Conservation (phyloP, 1,140 invertebrate genomes). For the Spodoptera litura region DNA sequence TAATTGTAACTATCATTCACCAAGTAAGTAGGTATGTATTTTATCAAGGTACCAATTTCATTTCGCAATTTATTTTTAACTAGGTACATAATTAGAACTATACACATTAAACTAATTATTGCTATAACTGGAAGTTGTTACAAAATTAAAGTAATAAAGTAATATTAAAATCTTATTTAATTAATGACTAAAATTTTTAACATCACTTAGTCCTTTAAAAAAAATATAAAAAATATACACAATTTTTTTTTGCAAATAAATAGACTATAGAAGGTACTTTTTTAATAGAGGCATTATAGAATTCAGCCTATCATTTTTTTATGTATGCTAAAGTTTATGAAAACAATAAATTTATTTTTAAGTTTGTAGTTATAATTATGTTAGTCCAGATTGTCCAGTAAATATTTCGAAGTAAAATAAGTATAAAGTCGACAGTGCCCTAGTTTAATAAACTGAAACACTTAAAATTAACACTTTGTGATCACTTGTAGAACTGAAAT, state of each 20-base stretch:
- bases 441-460: no score
- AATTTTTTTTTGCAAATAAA: neutral
- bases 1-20: no score
- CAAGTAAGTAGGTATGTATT: no score
- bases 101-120: constrained; percentile 19
- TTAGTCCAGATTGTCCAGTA: neutral
- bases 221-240: neutral
- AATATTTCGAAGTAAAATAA: neutral
- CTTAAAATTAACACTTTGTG: no score
- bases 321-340: no score
- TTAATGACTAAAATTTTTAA: constrained; percentile 31
- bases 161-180: neutral
- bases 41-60: no score
- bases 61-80: no score
- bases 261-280: neutral
- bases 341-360: neutral
- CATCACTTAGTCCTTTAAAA: constrained; percentile 28
- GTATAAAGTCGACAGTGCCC: no score
- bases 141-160: neutral
- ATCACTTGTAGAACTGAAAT: neutral
- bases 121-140: constrained; percentile 8
- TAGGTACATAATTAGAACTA: neutral
- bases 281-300: neutral
- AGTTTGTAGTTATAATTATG: neutral
- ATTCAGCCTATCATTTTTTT: neutral